Evolutionary conservation across 2,797 vertebrate species (phyloP).

Genomic region (Pantherophis alleghaniensis): DNA sequence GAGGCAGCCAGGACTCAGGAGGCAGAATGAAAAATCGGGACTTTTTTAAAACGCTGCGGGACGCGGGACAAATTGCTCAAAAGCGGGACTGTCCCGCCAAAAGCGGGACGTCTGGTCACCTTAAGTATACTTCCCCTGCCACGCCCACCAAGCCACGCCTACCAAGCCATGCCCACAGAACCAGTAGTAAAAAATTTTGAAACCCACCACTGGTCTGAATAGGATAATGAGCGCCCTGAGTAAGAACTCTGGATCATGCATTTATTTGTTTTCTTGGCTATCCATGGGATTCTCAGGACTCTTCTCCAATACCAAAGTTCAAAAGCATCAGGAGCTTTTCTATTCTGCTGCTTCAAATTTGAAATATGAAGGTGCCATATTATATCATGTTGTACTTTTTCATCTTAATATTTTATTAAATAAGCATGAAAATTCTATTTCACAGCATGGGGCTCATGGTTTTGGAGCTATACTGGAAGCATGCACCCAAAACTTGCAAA

Average conservation of each 20-base stretch:
- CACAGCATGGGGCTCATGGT: constrained; percentile 85
- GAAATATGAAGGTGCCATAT: not conserved
- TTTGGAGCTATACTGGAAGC: constrained; percentile 92
- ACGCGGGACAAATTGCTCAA: too few species aligned
- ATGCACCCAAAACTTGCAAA: constrained; percentile 89
- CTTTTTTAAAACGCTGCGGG: too few species aligned
- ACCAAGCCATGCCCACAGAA: too few species aligned
- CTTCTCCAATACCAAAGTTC: not conserved
- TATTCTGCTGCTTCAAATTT: not conserved
- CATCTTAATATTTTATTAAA: not conserved
- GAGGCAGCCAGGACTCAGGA: too few species aligned
- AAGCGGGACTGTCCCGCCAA: too few species aligned
- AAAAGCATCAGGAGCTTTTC: not conserved
- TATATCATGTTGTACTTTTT: not conserved
- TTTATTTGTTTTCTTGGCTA: not conserved
- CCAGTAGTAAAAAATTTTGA: too few species aligned
- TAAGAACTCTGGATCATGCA: not conserved
- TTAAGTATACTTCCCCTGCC: too few species aligned
- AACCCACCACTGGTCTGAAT: not conserved
- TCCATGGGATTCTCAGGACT: not conserved
- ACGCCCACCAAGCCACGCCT: too few species aligned
- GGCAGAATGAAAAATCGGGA: too few species aligned
- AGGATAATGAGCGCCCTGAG: not conserved
- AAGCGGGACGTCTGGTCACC: too few species aligned
- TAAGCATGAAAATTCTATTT: not conserved